These are phyloP conservation scores for Pristis pectinata DNA, from an alignment of 2,797 vertebrate species.

Conservation along the genomic window DNA sequence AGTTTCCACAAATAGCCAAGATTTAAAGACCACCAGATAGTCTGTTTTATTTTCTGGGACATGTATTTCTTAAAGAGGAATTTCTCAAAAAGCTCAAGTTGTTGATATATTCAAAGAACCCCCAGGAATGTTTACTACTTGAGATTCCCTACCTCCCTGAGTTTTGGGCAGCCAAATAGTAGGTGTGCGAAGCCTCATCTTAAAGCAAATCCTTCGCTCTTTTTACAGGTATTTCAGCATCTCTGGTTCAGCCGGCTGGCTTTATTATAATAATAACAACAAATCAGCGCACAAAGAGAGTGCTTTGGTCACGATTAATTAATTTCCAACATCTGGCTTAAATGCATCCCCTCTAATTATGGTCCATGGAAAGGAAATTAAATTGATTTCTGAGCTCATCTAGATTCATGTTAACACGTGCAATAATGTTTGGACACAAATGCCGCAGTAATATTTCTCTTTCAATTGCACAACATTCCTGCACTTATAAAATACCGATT, in stretches of 20 bases:
- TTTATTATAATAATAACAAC: background rate
- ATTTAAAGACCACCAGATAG: background rate
- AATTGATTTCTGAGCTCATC: slow-evolving; percentile 32
- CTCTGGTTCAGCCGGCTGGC: background rate
- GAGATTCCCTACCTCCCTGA: background rate
- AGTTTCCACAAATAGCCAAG: background rate
- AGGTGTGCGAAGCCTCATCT: background rate
- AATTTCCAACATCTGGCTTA: slow-evolving; percentile 26
- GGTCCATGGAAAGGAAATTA: background rate
- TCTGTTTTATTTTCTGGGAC: background rate
- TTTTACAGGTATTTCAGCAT: background rate
- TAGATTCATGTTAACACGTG: slow-evolving; percentile 28
- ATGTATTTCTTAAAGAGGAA: background rate
- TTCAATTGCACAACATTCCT: background rate
- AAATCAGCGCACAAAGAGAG: background rate
- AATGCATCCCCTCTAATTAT: background rate
- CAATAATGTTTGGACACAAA: slow-evolving; percentile 25
- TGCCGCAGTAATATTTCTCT: slow-evolving; percentile 19
- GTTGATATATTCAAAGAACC: background rate
- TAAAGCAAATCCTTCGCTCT: background rate
- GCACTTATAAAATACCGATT: background rate
- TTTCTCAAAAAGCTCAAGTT: background rate
- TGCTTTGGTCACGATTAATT: slow-evolving; percentile 10
- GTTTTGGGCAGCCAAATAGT: too few species aligned
- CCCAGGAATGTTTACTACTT: too few species aligned